Evolutionary conservation across 2,797 vertebrate species (phyloP), one percentile per base, ranked within the genome.

Genomic region (Erithacus rubecula): DNA sequence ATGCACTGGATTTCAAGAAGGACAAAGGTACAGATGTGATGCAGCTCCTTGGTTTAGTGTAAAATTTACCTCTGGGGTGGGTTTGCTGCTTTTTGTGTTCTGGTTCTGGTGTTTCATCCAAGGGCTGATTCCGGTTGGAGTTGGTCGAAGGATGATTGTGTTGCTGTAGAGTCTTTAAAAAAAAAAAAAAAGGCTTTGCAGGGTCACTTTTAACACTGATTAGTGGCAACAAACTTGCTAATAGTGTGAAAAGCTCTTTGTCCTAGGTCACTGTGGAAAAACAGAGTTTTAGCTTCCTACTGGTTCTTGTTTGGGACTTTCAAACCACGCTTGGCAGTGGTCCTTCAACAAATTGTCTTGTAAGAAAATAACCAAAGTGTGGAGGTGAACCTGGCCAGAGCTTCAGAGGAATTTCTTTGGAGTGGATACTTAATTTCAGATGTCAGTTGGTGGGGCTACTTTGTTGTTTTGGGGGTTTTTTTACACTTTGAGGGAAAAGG

Each of bases 1-100:
- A 99, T 94, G 99, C 99, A 32, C 98, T 99, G 59, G 99, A 99
- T 98, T 99, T 99, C 97, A 99, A 99, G 97, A 99, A 99, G 96
- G 99, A 99, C 97, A 99, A 98, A 99, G 99, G 99, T 99, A 41
- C 5, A 19, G 58, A 9, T 39, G 60, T 82, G 71, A 14, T 84
- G 27, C 15, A 80, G 36, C 76, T 39, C 5, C 0, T 34, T 63
- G 37, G 36, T 41, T 85, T 36, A 7, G n/a, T 9, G 32, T 89
- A 2, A n/a, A 41, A 12, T 9, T 58, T 4, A 1, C 17, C 43
- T 49, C 34, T 43, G 13, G 9, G 22, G 15, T 21, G 2, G n/a
- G 0, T 63, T 37, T n/a, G 29, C 1, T 23, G 15, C 19, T 37
- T 12, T 32, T 21, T 11, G 1, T 55, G n/a, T 79, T 22, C 74